These are phyloP conservation scores for Hippoglossus stenolepis DNA, from an alignment of 2,113 vertebrate genomes.

Conservation along the genomic window DNA sequence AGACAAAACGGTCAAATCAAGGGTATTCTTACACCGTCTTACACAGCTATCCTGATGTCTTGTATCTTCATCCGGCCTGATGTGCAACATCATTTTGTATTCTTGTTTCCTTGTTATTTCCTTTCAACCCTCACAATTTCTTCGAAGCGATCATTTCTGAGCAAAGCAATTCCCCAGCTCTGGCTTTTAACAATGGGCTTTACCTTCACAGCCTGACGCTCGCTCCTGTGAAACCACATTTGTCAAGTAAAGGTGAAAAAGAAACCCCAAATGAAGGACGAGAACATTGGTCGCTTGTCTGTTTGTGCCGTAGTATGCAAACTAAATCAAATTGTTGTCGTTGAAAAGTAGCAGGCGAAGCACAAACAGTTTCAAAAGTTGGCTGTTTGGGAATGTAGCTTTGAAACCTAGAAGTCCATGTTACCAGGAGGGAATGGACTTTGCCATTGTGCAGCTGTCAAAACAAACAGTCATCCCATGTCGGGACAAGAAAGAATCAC, in stretches of 20 bases:
- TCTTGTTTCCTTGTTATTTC: slow-evolving; percentile 39
- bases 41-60: slow-evolving; percentile 19
- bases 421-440: slow-evolving; percentile 33
- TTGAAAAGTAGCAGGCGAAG: slow-evolving; percentile 41
- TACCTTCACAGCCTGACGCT: slow-evolving; percentile 46
- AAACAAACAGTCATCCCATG: slow-evolving; percentile 58
- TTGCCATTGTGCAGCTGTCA: slow-evolving; percentile 61
- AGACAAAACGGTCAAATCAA: slow-evolving; percentile 29
- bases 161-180: slow-evolving; percentile 31
- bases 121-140: slow-evolving; percentile 19
- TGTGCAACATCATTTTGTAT: background rate
- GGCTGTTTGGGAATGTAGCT: slow-evolving; percentile 32
- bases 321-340: slow-evolving; percentile 13
- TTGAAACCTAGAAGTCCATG: slow-evolving; percentile 17
- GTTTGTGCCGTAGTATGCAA: slow-evolving; percentile 22
- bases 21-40: background rate
- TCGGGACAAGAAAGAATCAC: slow-evolving; percentile 47
- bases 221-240: slow-evolving; percentile 42
- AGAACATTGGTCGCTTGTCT: slow-evolving; percentile 11
- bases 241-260: slow-evolving; percentile 34
- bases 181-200: slow-evolving; percentile 30
- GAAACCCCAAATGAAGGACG: slow-evolving; percentile 41
- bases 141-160: slow-evolving; percentile 36
- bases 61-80: background rate
- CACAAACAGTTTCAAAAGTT: slow-evolving; percentile 18